phyloP scores from a whole-genome alignment of 2,888 invertebrate species.

The Chaetogeoica ovagalla region DNA sequence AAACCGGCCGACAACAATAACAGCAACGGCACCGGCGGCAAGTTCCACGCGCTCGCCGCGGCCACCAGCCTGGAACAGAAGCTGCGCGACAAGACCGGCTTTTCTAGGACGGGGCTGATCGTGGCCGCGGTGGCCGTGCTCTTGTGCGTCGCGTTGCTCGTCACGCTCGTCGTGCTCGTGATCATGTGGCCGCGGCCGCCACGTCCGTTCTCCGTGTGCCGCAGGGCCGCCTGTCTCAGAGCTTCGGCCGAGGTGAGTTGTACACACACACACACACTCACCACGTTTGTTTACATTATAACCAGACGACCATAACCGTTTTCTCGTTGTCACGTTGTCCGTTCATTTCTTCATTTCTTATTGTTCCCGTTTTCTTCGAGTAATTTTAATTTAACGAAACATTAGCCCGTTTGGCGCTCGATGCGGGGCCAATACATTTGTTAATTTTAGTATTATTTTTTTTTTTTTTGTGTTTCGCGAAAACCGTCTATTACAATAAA shows the following conservation, averaged over 20 bases:
- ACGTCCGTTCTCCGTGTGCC: conserved; percentile 61
- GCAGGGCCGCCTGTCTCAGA: conserved; percentile 62
- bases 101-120: conserved; percentile 56
- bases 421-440: too few species aligned
- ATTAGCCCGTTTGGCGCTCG: too few species aligned
- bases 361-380: too few species aligned
- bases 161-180: conserved; percentile 61
- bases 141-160: conserved; percentile 60
- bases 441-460: too few species aligned
- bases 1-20: conserved; percentile 25
- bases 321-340: too few species aligned
- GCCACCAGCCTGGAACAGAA: conserved; percentile 49
- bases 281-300: too few species aligned
- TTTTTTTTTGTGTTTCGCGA: too few species aligned
- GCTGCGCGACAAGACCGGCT: conserved; percentile 56
- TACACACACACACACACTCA: too few species aligned
- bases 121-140: conserved; percentile 54
- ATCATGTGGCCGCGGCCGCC: conserved; percentile 62
- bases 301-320: too few species aligned
- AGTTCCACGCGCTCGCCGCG: conserved; percentile 37
- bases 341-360: too few species aligned
- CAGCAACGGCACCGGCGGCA: conserved; percentile 38
- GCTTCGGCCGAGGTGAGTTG: conserved; percentile 63
- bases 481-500: too few species aligned
- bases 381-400: too few species aligned